Evolutionary conservation across 2,888 invertebrate species (phyloP).

Genomic region (Chalcis sispes): DNA sequence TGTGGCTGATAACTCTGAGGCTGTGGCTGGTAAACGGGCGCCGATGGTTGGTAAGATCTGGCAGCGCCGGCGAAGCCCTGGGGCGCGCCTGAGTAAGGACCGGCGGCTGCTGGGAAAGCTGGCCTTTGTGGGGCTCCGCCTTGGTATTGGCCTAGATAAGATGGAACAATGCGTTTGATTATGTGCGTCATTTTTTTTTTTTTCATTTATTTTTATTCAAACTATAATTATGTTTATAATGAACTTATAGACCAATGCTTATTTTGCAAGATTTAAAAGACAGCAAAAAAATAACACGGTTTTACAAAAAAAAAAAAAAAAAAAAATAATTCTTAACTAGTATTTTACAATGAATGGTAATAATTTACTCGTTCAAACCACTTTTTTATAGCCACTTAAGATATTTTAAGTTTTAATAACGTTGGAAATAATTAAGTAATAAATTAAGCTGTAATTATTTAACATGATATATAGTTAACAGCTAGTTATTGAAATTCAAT

Average conservation of each 20-base stretch:
- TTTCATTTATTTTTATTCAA: too few relatives aligned
- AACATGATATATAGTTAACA: constrained; percentile 38
- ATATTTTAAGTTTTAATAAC: too few relatives aligned
- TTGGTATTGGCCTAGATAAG: constrained; percentile 51
- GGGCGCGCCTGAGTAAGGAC: constrained; percentile 39
- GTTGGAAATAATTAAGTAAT: constrained; percentile 21
- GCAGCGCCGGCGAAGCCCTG: constrained; percentile 24
- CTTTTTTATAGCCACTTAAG: too few relatives aligned
- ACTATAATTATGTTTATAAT: too few relatives aligned
- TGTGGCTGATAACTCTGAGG: constrained; percentile 34
- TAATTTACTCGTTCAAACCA: too few relatives aligned
- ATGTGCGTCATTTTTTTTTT: too few relatives aligned
- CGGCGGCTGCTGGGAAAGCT: constrained; percentile 25
- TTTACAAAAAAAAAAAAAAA: too few relatives aligned
- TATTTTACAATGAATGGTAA: too few relatives aligned
- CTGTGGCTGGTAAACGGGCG: constrained; percentile 40
- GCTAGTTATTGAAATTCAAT: constrained; percentile 9
- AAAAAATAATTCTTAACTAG: too few relatives aligned
- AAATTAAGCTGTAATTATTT: constrained; percentile 34
- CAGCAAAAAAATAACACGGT: too few relatives aligned
- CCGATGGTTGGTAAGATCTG: constrained; percentile 38
- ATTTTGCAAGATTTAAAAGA: too few relatives aligned
- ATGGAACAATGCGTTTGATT: neutral
- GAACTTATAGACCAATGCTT: too few relatives aligned
- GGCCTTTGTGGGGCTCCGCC: constrained; percentile 23